phyloP scores from a whole-genome alignment of 2,797 vertebrate genomes.

The Enoplosus armatus region DNA sequence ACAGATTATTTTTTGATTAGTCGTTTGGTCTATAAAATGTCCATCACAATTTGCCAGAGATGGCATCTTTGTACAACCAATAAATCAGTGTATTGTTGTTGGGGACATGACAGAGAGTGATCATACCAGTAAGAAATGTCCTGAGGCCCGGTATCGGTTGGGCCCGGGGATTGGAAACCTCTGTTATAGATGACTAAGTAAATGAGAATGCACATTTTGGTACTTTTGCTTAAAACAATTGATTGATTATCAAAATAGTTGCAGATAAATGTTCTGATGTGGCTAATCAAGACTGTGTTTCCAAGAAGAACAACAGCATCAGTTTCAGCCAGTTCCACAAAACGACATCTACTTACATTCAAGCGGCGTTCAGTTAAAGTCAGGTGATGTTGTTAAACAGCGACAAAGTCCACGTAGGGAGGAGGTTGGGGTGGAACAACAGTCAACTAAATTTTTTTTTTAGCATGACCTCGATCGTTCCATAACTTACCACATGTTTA shows the following conservation, averaged over 20 bases:
- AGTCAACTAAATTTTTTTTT: not conserved
- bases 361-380: not conserved
- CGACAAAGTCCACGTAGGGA: not conserved
- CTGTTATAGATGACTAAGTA: too few relatives aligned
- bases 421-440: too few relatives aligned
- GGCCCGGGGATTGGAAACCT: not conserved
- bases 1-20: not conserved
- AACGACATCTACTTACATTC: not conserved
- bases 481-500: not conserved
- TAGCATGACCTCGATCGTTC: not conserved
- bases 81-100: not conserved
- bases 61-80: not conserved
- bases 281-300: not conserved
- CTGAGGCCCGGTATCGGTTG: not conserved
- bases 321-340: not conserved
- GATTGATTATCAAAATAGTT: not conserved
- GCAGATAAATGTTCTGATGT: not conserved
- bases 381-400: not conserved
- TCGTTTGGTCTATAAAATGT: not conserved
- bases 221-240: not conserved
- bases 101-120: not conserved
- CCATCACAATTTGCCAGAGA: not conserved
- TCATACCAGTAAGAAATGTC: not conserved
- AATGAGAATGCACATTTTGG: not conserved
- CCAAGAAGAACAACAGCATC: not conserved